Conservation (phyloP, 2,113 vertebrate genomes). For the Dasyornis broadbenti region DNA sequence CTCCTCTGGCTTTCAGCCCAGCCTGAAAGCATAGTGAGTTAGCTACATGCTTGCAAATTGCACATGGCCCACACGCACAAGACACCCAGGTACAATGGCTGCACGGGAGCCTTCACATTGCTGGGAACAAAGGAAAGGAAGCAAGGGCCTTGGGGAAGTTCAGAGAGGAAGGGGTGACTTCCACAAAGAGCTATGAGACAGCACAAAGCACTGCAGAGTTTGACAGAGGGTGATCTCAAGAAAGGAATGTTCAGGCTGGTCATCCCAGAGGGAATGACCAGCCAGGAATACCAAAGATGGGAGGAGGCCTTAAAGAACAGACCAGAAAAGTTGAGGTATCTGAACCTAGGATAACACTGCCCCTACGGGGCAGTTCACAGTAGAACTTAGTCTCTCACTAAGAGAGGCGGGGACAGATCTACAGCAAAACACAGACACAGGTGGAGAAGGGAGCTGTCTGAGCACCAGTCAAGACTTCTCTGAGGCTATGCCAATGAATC, state of each 20-base stretch:
- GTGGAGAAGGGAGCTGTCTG: neutral
- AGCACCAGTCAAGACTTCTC: neutral
- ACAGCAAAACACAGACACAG: neutral
- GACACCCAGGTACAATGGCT: neutral
- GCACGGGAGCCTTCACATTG: neutral
- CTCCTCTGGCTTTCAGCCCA: neutral
- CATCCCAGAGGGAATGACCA: accelerated
- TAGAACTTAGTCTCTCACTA: accelerated
- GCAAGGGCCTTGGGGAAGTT: neutral
- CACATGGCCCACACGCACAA: neutral
- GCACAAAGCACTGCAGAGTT: neutral
- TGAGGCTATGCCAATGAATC: neutral
- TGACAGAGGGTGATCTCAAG: neutral
- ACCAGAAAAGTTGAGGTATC: neutral
- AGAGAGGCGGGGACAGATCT: neutral
- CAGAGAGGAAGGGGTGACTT: neutral
- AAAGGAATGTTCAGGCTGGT: neutral
- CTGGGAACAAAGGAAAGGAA: neutral
- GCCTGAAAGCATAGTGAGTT: neutral
- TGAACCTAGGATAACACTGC: neutral
- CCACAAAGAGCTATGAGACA: neutral
- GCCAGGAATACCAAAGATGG: neutral
- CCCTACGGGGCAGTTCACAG: neutral
- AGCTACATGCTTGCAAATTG: neutral
- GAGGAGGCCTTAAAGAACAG: neutral